phyloP scores from a whole-genome alignment of 2,888 invertebrate species.

The Scelioninae gen. 2 region DNA sequence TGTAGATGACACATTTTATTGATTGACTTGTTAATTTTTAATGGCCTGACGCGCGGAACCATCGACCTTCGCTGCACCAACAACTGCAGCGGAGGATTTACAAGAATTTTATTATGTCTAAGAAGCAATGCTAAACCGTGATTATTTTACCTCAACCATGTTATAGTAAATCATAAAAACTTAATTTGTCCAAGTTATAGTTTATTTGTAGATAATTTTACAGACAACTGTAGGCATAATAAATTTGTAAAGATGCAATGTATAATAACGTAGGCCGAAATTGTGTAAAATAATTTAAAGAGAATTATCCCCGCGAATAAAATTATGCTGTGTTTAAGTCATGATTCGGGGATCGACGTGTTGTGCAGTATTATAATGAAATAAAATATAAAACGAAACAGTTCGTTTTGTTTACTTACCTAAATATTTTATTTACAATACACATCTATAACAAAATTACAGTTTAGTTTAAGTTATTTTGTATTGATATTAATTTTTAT shows the following conservation, averaged over 20 bases:
- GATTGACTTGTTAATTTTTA: slow-evolving; percentile 51
- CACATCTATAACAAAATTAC: no score
- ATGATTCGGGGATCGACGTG: slow-evolving; percentile 62
- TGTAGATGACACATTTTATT: slow-evolving; percentile 48
- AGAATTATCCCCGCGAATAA: slow-evolving; percentile 60
- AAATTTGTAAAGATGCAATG: slow-evolving; percentile 64
- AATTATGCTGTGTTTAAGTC: slow-evolving; percentile 61
- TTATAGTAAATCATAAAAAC: slow-evolving; percentile 19
- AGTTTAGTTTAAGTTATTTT: no score
- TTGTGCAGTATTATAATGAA: slow-evolving; percentile 73
- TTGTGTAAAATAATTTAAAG: slow-evolving; percentile 66
- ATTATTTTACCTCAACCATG: slow-evolving; percentile 20
- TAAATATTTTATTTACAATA: neutral
- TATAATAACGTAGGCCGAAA: slow-evolving; percentile 62
- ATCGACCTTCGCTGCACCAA: slow-evolving; percentile 4
- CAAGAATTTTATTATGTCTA: slow-evolving; percentile 45
- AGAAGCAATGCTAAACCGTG: slow-evolving; percentile 1
- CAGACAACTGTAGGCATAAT: slow-evolving; percentile 61
- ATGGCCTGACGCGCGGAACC: slow-evolving; percentile 41
- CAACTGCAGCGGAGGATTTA: slow-evolving; percentile 20
- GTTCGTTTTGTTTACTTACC: slow-evolving; percentile 6
- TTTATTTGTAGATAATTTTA: slow-evolving; percentile 35
- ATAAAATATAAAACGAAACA: slow-evolving; percentile 65
- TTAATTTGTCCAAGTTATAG: slow-evolving; percentile 35
- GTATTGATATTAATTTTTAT: no score